These are phyloP conservation scores for Cryptosula pallasiana DNA, from an alignment of 2,888 invertebrate species.

Conservation along the genomic window DNA sequence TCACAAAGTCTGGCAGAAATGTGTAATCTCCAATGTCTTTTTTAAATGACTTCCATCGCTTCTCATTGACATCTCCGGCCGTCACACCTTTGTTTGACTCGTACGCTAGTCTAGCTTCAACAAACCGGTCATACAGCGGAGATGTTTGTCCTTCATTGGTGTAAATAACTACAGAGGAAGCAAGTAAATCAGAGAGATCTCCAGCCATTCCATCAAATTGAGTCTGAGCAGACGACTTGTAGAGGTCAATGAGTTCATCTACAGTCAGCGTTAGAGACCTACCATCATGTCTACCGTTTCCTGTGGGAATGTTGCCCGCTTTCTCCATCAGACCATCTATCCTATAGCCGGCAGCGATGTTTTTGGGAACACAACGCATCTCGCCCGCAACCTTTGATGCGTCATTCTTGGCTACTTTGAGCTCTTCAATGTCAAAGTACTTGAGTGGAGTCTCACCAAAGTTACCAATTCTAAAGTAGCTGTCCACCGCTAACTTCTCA, in stretches of 20 bases:
- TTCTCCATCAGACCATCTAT: not conserved
- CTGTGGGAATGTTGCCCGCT: not conserved
- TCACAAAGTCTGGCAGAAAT: not conserved
- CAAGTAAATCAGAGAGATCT: not conserved
- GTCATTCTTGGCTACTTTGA: not conserved
- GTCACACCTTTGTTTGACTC: not conserved
- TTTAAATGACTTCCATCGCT: not conserved
- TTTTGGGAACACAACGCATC: not conserved
- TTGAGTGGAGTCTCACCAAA: not conserved
- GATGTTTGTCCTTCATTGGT: not conserved
- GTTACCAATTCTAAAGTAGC: conserved; percentile 8
- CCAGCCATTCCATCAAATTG: not conserved
- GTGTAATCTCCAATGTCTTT: not conserved
- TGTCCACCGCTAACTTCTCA: conserved; percentile 8
- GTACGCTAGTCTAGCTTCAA: not conserved
- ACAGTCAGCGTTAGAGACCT: not conserved
- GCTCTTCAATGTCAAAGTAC: not conserved
- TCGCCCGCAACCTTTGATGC: too few relatives aligned
- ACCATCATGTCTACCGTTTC: not conserved
- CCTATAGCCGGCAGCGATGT: not conserved
- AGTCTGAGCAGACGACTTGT: not conserved
- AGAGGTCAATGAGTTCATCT: not conserved
- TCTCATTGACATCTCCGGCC: too few relatives aligned
- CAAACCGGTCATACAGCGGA: not conserved
- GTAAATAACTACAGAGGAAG: not conserved